phyloP scores from a whole-genome alignment of 2,888 invertebrate genomes.

The Trichogramma dendrolimi region DNA sequence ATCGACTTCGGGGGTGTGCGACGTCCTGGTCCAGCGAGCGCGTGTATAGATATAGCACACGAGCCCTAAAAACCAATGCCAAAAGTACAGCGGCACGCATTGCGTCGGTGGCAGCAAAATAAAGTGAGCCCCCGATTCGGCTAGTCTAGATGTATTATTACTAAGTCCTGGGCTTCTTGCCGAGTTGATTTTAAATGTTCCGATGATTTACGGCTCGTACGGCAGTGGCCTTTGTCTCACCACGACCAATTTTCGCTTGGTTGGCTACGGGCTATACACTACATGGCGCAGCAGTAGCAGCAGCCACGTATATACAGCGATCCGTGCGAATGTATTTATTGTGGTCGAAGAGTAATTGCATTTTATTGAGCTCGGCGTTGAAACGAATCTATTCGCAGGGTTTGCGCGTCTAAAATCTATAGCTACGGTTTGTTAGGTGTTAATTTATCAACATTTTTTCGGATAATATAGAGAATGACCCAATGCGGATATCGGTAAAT shows the following conservation, averaged over 20 bases:
- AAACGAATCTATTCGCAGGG: too few relatives aligned
- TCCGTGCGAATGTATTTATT: too few relatives aligned
- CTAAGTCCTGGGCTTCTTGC: constrained; percentile 16
- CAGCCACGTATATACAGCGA: too few relatives aligned
- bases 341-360: too few relatives aligned
- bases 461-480: too few relatives aligned
- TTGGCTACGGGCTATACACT: background rate
- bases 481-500: too few relatives aligned
- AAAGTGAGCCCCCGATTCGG: too few relatives aligned
- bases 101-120: background rate
- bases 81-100: constrained; percentile 19
- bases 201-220: constrained; percentile 19
- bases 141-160: background rate
- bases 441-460: too few relatives aligned
- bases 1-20: constrained; percentile 6
- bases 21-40: constrained; percentile 41
- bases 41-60: constrained; percentile 15
- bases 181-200: constrained; percentile 24
- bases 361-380: too few relatives aligned
- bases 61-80: constrained; percentile 21
- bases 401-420: too few relatives aligned
- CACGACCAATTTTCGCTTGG: constrained; percentile 5
- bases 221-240: background rate
- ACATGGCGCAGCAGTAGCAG: too few relatives aligned
- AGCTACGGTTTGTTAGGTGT: too few relatives aligned